These are phyloP conservation scores for Drosophila acutilabella DNA, from an alignment of 2,888 invertebrate genomes.

Conservation along the genomic window DNA sequence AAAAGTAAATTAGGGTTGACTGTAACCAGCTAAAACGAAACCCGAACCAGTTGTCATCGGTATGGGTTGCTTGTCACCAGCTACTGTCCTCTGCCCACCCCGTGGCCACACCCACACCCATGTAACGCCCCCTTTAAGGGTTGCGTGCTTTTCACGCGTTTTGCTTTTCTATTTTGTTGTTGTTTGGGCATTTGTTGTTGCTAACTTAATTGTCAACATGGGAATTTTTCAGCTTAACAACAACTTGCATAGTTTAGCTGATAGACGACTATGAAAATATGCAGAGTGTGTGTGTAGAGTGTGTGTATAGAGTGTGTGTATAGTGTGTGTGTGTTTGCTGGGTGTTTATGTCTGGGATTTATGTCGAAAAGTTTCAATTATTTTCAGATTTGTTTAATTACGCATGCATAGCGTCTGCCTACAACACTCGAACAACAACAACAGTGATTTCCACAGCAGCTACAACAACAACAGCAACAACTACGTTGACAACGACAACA, in stretches of 20 bases:
- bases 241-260: slow-evolving; percentile 64
- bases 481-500: slow-evolving; percentile 5
- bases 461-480: slow-evolving; percentile 22
- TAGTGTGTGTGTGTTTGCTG: slow-evolving; percentile 17
- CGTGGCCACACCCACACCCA: background rate
- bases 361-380: slow-evolving; percentile 76
- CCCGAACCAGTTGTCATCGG: slow-evolving; percentile 54
- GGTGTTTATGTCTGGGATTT: slow-evolving; percentile 67
- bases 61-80: slow-evolving; percentile 43
- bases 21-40: slow-evolving; percentile 71
- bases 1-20: slow-evolving; percentile 84
- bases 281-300: background rate
- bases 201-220: slow-evolving; percentile 81
- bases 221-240: slow-evolving; percentile 74
- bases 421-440: slow-evolving; percentile 25
- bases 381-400: slow-evolving; percentile 80
- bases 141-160: slow-evolving; percentile 75
- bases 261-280: slow-evolving; percentile 26
- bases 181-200: slow-evolving; percentile 48
- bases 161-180: slow-evolving; percentile 42
- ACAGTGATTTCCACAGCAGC: slow-evolving; percentile 1
- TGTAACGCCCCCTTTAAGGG: slow-evolving; percentile 52
- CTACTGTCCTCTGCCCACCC: slow-evolving; percentile 32
- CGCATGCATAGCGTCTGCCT: slow-evolving; percentile 45
- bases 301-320: background rate